Conservation (phyloP, 64 coral and sea anemone species). For the Orbicella faveolata region DNA sequence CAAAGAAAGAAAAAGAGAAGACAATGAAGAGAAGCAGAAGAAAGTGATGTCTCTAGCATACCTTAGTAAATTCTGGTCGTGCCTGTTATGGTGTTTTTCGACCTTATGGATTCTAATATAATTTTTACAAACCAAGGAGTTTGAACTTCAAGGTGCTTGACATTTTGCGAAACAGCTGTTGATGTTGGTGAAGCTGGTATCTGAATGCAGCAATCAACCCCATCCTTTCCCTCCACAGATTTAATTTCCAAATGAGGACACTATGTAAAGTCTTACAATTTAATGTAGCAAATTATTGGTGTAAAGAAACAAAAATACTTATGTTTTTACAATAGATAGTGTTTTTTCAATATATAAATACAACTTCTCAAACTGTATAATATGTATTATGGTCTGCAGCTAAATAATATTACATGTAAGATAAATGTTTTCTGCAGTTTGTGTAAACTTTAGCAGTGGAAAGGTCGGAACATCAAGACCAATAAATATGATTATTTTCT, state of each 20-base stretch:
- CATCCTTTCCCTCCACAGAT: no score
- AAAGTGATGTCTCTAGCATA: constrained; percentile 17
- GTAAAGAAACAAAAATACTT: no score
- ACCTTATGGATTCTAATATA: neutral
- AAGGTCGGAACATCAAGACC: neutral
- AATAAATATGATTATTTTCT: neutral
- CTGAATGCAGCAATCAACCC: no score
- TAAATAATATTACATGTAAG: no score
- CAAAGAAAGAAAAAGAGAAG: constrained; percentile 97
- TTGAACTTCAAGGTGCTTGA: neutral
- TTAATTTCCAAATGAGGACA: no score
- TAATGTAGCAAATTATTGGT: no score
- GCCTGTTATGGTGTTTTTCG: neutral
- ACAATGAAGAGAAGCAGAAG: constrained; percentile 86
- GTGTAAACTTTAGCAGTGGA: neutral
- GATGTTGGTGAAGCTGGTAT: no score
- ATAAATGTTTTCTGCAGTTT: neutral
- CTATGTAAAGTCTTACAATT: no score
- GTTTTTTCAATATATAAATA: neutral
- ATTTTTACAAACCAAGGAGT: neutral
- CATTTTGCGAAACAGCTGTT: no score
- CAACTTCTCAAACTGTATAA: neutral
- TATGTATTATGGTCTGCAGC: no score
- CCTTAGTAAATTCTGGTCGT: no score
- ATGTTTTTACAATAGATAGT: neutral